Percentiles rank a stretch among this genome's conserved stretches.
phyloP scores from a whole-genome alignment of 2,888 invertebrate genomes.

The Notocelia uddmanniana region DNA sequence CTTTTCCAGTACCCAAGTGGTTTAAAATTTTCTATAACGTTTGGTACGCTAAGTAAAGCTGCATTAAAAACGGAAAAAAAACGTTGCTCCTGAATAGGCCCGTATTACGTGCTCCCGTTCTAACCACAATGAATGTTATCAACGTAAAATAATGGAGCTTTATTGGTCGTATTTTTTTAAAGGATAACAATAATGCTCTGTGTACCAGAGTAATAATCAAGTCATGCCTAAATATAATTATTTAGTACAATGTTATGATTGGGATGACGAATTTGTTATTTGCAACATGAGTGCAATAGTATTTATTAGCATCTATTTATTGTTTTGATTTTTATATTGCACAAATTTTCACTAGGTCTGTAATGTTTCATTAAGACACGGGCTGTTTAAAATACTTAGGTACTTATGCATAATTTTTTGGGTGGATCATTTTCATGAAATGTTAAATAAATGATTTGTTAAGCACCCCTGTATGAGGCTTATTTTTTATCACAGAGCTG shows the following conservation, averaged over 20 bases:
- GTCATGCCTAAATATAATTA: conserved; percentile 39
- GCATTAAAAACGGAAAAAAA: neutral
- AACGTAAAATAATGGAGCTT: conserved; percentile 44
- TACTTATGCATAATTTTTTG: no score
- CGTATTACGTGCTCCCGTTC: conserved; percentile 28
- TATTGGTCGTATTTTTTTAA: conserved; percentile 32
- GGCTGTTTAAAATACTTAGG: no score
- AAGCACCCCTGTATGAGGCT: no score
- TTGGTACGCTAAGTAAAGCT: neutral
- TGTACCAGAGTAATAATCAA: conserved; percentile 21
- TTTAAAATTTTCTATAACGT: neutral
- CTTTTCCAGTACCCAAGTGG: no score
- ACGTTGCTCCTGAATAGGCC: neutral
- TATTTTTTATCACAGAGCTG: no score
- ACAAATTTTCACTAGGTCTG: no score
- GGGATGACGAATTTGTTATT: conserved; percentile 13
- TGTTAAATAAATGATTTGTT: no score
- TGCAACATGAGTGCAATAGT: conserved; percentile 3
- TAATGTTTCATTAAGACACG: no score
- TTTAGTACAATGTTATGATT: conserved; percentile 14
- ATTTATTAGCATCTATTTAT: neutral
- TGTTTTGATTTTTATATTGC: conserved; percentile 2
- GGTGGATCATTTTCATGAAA: no score
- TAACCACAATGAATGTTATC: conserved; percentile 43
- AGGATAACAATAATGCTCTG: conserved; percentile 23